phyloP scores from a whole-genome alignment of 2,797 vertebrate species.

The Acanthurus leucopareius region DNA sequence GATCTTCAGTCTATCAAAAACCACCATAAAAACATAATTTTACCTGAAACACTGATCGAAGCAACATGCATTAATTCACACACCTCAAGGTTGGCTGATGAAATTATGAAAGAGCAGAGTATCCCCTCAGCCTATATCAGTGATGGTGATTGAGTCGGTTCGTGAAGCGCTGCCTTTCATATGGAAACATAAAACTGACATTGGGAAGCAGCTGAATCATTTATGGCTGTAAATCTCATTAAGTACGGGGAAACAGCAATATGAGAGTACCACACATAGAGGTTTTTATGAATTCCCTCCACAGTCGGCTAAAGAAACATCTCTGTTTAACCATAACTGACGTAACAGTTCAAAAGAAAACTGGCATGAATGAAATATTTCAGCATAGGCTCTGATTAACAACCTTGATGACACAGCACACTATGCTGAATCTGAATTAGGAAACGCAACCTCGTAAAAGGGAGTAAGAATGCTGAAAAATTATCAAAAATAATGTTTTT shows the following conservation, averaged over 20 bases:
- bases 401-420: not conserved
- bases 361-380: slow-evolving; percentile 16
- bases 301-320: slow-evolving; percentile 28
- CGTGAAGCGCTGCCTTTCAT: slow-evolving; percentile 41
- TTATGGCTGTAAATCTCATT: slow-evolving; percentile 67
- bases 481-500: not conserved
- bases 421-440: not conserved
- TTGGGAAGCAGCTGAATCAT: slow-evolving; percentile 58
- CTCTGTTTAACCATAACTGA: slow-evolving; percentile 24
- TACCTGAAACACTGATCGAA: slow-evolving; percentile 10
- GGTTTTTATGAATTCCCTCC: slow-evolving; percentile 48
- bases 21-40: not conserved
- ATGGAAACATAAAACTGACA: slow-evolving; percentile 64
- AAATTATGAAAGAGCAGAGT: slow-evolving; percentile 49
- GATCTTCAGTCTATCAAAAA: slow-evolving; percentile 7
- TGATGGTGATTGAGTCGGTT: slow-evolving; percentile 42
- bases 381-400: slow-evolving; percentile 24
- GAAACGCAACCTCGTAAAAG: not conserved
- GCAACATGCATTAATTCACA: slow-evolving; percentile 44
- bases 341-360: slow-evolving; percentile 22
- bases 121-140: slow-evolving; percentile 20
- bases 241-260: slow-evolving; percentile 36
- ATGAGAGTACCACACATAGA: slow-evolving; percentile 13
- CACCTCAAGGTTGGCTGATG: slow-evolving; percentile 46
- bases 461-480: slow-evolving; percentile 16